Conservation (phyloP, 2,113 vertebrate species). For the Heterochromis multidens region DNA sequence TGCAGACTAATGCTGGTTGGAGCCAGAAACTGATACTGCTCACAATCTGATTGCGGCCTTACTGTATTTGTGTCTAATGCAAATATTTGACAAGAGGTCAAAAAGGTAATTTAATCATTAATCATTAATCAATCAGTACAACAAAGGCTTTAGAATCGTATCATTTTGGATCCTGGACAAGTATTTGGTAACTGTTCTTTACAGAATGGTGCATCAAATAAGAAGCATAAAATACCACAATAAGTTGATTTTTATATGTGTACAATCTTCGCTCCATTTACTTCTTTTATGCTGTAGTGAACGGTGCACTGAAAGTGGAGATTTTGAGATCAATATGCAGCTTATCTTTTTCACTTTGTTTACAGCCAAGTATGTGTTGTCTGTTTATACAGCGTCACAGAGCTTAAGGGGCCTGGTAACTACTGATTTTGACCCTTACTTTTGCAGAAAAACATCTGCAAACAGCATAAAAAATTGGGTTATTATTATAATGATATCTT, state of each 20-base stretch:
- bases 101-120: neutral
- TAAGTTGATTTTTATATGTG: neutral
- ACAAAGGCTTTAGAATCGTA: neutral
- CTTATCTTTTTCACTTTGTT: neutral
- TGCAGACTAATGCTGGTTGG: neutral
- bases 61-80: neutral
- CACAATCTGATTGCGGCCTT: neutral
- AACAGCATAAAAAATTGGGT: neutral
- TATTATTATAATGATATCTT: neutral
- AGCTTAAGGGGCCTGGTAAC: neutral
- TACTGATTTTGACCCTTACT: neutral
- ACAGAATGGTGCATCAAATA: neutral
- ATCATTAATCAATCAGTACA: too few relatives aligned
- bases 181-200: rapidly evolving
- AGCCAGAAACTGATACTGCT: rapidly evolving
- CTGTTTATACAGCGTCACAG: neutral
- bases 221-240: neutral
- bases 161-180: rapidly evolving
- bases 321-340: neutral
- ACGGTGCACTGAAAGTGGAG: rapidly evolving
- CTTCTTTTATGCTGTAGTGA: neutral
- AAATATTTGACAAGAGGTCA: neutral
- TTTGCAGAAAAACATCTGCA: neutral
- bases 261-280: neutral
- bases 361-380: neutral